Percentiles rank a stretch among this genome's conserved stretches.
Evolutionary conservation across 2,888 invertebrate genomes (phyloP).

Genomic region (Stenodera caucasica): DNA sequence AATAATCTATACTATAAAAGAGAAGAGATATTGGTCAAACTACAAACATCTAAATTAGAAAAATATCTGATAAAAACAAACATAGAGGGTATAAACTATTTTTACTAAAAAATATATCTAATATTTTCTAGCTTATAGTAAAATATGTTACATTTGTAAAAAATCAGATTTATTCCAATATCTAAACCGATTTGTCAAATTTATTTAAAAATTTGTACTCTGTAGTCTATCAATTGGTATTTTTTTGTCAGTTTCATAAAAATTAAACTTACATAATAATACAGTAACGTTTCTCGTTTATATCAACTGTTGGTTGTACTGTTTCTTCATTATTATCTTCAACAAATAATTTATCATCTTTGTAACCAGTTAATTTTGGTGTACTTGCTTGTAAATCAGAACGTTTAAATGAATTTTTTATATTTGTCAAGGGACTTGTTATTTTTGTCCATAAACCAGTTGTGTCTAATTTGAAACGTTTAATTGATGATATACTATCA

Average conservation of each 20-base stretch:
- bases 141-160: neutral
- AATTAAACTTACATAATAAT: slow-evolving; percentile 43
- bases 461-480: slow-evolving; percentile 40
- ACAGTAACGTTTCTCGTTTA: slow-evolving; percentile 47
- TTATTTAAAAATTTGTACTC: slow-evolving; percentile 1
- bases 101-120: neutral
- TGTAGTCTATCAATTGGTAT: neutral
- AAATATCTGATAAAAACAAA: neutral
- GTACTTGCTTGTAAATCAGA: slow-evolving; percentile 42
- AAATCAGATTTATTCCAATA: neutral
- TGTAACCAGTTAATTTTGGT: slow-evolving; percentile 49
- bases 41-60: neutral
- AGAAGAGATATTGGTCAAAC: neutral
- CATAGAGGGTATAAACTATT: neutral
- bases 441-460: slow-evolving; percentile 42
- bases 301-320: slow-evolving; percentile 23
- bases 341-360: slow-evolving; percentile 38
- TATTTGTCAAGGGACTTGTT: slow-evolving; percentile 43
- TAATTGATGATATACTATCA: slow-evolving; percentile 27
- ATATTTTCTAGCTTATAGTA: neutral
- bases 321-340: slow-evolving; percentile 37
- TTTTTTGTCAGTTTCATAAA: neutral
- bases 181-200: neutral
- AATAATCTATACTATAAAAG: neutral
- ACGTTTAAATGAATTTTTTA: slow-evolving; percentile 40